A percentile compares a stretch with the other conserved stretches of the same genome.
phyloP scores from a whole-genome alignment of 1,140 invertebrate genomes.

The Anoplophora glabripennis region DNA sequence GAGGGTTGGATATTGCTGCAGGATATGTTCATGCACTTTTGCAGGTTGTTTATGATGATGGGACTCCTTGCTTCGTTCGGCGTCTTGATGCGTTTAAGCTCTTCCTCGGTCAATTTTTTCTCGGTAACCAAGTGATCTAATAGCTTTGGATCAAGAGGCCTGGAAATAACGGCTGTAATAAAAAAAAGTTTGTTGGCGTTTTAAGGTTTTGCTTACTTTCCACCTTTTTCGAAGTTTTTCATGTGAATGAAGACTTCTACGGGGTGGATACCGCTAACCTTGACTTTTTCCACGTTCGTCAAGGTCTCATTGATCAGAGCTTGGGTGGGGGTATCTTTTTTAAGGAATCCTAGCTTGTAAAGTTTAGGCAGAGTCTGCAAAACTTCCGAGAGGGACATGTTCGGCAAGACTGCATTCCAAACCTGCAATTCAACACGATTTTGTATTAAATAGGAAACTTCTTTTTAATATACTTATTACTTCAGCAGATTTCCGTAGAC shows the following conservation, averaged over 20 bases:
- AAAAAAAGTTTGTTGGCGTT: background rate
- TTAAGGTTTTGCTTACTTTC: slow-evolving; percentile 45
- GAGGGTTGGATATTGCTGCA: slow-evolving; percentile 54
- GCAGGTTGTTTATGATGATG: slow-evolving; percentile 29
- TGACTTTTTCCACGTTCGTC: slow-evolving; percentile 49
- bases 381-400: slow-evolving; percentile 36
- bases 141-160: slow-evolving; percentile 39
- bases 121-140: slow-evolving; percentile 30
- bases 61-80: slow-evolving; percentile 32
- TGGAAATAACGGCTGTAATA: slow-evolving; percentile 29
- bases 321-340: slow-evolving; percentile 33
- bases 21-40: slow-evolving; percentile 38
- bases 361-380: slow-evolving; percentile 36
- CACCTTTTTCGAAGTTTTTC: slow-evolving; percentile 57
- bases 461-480: too few relatives aligned
- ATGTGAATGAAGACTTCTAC: slow-evolving; percentile 57
- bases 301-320: slow-evolving; percentile 51
- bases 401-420: slow-evolving; percentile 39
- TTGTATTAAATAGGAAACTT: too few relatives aligned
- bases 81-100: slow-evolving; percentile 30
- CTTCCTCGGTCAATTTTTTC: slow-evolving; percentile 33
- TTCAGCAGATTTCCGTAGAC: slow-evolving; percentile 22
- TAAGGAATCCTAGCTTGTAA: slow-evolving; percentile 38
- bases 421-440: slow-evolving; percentile 37
- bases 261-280: slow-evolving; percentile 57